phyloP scores from a whole-genome alignment of 2,113 vertebrate species.

The Callionymus lyra region DNA sequence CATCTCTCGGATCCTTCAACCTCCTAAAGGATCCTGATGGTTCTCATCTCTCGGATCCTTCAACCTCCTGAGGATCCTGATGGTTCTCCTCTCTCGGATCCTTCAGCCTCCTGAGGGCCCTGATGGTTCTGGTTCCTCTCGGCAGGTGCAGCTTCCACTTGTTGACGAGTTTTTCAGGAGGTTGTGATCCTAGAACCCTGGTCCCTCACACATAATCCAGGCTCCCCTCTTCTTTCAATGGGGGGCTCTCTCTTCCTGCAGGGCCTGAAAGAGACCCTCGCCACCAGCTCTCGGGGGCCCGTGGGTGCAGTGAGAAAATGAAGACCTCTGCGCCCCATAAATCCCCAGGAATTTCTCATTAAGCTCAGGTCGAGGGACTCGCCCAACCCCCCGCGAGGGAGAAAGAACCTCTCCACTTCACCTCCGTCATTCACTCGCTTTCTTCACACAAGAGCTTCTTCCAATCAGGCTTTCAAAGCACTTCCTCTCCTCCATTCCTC shows the following conservation, averaged over 20 bases:
- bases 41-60: too few relatives aligned
- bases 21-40: too few relatives aligned
- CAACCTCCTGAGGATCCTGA: neutral
- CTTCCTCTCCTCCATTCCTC: slow-evolving; percentile 56
- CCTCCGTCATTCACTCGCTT: slow-evolving; percentile 59
- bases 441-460: slow-evolving; percentile 59
- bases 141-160: slow-evolving; percentile 52
- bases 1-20: too few relatives aligned
- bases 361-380: slow-evolving; percentile 57
- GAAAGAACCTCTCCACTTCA: slow-evolving; percentile 60
- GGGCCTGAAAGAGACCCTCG: slow-evolving; percentile 57
- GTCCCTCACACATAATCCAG: slow-evolving; percentile 68
- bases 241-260: slow-evolving; percentile 47
- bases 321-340: slow-evolving; percentile 75
- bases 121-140: neutral
- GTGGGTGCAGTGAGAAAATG: slow-evolving; percentile 74
- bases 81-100: neutral
- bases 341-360: slow-evolving; percentile 77
- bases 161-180: slow-evolving; percentile 46
- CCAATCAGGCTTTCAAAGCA: slow-evolving; percentile 62
- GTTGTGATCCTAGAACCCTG: slow-evolving; percentile 47
- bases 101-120: slow-evolving; percentile 7
- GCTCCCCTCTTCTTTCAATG: slow-evolving; percentile 44
- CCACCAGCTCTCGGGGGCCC: slow-evolving; percentile 46
- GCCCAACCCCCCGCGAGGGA: slow-evolving; percentile 40